Percentiles rank a stretch among this genome's conserved stretches.
These are phyloP conservation scores for Scaptomyza caliginosa DNA, from an alignment of 2,888 invertebrate genomes.

Conservation along the genomic window DNA sequence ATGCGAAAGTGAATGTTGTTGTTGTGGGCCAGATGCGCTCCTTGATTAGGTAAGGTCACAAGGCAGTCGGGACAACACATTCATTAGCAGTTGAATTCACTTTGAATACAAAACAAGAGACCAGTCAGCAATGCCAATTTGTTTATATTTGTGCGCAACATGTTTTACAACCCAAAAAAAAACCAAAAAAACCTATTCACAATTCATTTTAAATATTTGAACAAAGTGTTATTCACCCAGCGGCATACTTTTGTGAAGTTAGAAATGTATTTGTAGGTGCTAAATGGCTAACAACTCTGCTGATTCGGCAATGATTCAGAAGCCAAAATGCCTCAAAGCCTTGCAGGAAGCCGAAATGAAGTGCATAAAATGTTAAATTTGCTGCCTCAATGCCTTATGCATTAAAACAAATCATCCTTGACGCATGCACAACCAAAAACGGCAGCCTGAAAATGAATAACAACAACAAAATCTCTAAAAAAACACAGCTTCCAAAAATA, in stretches of 20 bases:
- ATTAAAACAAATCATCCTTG: slow-evolving; percentile 73
- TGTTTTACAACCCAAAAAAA: background rate
- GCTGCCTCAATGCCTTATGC: slow-evolving; percentile 35
- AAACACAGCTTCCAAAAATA: slow-evolving; percentile 22
- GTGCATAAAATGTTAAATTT: background rate
- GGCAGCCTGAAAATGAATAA: slow-evolving; percentile 47
- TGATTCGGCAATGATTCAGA: background rate
- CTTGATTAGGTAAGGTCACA: slow-evolving; percentile 51
- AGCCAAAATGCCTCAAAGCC: background rate
- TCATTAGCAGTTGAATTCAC: slow-evolving; percentile 26
- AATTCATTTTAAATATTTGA: slow-evolving; percentile 16
- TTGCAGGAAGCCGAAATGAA: background rate
- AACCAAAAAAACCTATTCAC: background rate
- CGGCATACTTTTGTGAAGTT: slow-evolving; percentile 22
- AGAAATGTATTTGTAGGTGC: slow-evolving; percentile 42
- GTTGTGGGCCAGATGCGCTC: slow-evolving; percentile 21
- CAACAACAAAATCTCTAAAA: slow-evolving; percentile 23
- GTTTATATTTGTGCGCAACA: slow-evolving; percentile 20
- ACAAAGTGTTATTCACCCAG: slow-evolving; percentile 21
- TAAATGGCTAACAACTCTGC: slow-evolving; percentile 26
- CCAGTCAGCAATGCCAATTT: slow-evolving; percentile 48
- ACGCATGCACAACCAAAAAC: slow-evolving; percentile 75
- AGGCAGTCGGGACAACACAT: slow-evolving; percentile 11
- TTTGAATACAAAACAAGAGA: slow-evolving; percentile 16
- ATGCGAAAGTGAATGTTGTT: slow-evolving; percentile 72